Conservation (phyloP, 2,797 vertebrate species). For the Pygocentrus nattereri region DNA sequence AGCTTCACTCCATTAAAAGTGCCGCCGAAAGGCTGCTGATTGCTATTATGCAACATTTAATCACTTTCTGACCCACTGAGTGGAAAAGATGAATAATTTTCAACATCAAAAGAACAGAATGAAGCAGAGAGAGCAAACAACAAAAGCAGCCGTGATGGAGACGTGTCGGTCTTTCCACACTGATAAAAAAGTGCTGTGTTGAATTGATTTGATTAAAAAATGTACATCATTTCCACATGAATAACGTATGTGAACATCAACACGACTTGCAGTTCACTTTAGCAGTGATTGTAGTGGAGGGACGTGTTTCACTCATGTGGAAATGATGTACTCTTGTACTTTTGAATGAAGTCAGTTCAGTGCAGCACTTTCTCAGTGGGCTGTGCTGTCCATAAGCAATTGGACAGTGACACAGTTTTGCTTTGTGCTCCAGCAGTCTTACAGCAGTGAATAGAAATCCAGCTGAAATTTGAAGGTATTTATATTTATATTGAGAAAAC, state of each 20-base stretch:
- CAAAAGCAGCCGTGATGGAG: not conserved
- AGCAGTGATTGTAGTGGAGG: too few relatives aligned
- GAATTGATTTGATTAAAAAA: too few relatives aligned
- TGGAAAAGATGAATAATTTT: not conserved
- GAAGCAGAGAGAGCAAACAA: not conserved
- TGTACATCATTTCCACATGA: too few relatives aligned
- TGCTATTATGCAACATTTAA: constrained; percentile 1
- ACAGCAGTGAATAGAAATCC: too few relatives aligned
- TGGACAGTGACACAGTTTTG: not conserved
- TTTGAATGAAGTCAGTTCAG: too few relatives aligned
- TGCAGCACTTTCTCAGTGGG: too few relatives aligned
- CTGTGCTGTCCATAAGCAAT: not conserved
- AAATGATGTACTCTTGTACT: too few relatives aligned
- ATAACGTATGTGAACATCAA: too few relatives aligned
- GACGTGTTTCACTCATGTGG: too few relatives aligned
- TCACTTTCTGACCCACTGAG: not conserved
- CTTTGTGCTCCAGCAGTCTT: not conserved
- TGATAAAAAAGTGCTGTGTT: not conserved
- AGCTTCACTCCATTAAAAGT: not conserved
- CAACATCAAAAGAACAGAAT: not conserved
- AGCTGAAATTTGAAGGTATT: too few relatives aligned
- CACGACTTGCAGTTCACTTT: too few relatives aligned
- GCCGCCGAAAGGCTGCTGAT: not conserved
- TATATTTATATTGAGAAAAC: too few relatives aligned
- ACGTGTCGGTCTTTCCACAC: not conserved